Evolutionary conservation across 2,888 invertebrate genomes (phyloP).

Genomic region (Chrysopilus asiliformis): DNA sequence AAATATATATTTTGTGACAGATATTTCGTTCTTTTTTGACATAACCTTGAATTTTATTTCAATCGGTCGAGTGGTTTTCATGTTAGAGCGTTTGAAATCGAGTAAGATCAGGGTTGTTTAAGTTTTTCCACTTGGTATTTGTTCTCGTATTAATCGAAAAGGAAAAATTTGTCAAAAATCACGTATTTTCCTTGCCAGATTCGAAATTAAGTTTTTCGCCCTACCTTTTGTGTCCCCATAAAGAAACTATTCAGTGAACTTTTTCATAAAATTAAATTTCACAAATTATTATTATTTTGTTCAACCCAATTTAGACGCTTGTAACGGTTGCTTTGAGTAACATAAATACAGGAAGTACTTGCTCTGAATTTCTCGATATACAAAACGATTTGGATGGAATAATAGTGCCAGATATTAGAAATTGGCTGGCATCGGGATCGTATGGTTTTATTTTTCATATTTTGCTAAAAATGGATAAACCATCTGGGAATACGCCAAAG

Average conservation of each 20-base stretch:
- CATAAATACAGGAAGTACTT: conserved; percentile 29
- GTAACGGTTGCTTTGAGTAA: conserved; percentile 30
- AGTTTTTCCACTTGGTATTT: too few relatives aligned
- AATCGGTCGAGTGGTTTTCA: too few relatives aligned
- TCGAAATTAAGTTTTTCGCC: too few relatives aligned
- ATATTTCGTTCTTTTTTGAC: not conserved
- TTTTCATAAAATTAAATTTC: too few relatives aligned
- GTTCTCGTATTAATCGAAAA: too few relatives aligned
- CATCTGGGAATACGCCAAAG: conserved; percentile 11
- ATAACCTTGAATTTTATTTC: not conserved
- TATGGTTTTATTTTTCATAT: conserved; percentile 47
- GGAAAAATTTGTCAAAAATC: too few relatives aligned
- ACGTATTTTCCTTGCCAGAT: too few relatives aligned
- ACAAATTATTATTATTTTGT: not conserved
- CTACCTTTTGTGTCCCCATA: too few relatives aligned
- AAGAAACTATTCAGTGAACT: too few relatives aligned
- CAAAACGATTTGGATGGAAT: conserved; percentile 39
- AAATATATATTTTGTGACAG: not conserved
- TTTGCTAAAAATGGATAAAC: conserved; percentile 39
- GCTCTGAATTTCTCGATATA: conserved; percentile 41
- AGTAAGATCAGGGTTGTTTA: too few relatives aligned
- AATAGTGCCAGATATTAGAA: conserved; percentile 40
- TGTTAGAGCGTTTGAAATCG: too few relatives aligned
- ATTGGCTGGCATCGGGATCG: conserved; percentile 42
- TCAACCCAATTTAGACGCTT: conserved; percentile 23